Percentiles rank a stretch among this genome's conserved stretches.
phyloP scores from a whole-genome alignment of 2,113 vertebrate genomes.

The Trichechus manatus region DNA sequence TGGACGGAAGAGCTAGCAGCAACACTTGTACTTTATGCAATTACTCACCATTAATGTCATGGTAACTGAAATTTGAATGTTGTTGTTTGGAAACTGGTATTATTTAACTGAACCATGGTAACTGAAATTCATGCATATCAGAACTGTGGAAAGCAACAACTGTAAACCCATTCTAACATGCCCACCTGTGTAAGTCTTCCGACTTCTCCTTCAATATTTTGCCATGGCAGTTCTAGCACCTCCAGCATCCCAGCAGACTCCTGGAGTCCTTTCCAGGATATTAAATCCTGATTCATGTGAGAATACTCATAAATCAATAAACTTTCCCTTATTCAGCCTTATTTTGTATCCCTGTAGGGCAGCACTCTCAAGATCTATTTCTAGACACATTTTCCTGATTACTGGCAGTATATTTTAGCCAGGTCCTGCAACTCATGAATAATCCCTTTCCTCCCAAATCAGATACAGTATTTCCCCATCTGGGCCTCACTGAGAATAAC shows the following conservation, averaged over 20 bases:
- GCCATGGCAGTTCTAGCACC: not conserved
- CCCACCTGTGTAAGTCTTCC: not conserved
- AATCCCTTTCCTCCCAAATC: not conserved
- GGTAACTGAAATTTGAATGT: not conserved
- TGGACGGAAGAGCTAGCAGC: not conserved
- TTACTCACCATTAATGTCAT: not conserved
- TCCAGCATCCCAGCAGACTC: not conserved
- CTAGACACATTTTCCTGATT: not conserved
- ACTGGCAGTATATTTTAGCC: not conserved
- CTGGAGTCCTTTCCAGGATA: not conserved
- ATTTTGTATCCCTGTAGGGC: not conserved
- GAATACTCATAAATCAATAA: not conserved
- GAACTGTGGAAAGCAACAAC: not conserved
- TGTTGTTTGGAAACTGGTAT: not conserved
- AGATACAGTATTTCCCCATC: not conserved
- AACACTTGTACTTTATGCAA: not conserved
- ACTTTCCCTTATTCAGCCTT: not conserved
- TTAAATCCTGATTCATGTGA: not conserved
- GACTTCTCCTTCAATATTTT: not conserved
- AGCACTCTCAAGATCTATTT: not conserved
- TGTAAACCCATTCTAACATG: not conserved
- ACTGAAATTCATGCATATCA: not conserved
- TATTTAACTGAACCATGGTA: not conserved
- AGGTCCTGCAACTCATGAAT: not conserved
- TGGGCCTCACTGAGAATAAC: not conserved